Evolutionary conservation across 2,888 invertebrate genomes (phyloP).

Genomic region (Lypha dubia): DNA sequence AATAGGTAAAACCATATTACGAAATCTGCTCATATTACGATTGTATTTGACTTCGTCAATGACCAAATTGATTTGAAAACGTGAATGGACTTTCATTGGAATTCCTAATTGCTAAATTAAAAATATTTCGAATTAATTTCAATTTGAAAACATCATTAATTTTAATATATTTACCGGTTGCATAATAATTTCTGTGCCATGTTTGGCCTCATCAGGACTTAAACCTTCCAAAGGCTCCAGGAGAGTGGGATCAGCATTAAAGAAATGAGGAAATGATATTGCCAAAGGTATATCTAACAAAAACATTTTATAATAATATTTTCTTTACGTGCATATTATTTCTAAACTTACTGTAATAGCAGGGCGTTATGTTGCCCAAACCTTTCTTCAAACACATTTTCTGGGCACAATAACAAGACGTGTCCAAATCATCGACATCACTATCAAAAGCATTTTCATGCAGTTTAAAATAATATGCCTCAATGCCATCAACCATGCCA

Average conservation of each 20-base stretch:
- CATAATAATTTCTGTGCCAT: slow-evolving; percentile 85
- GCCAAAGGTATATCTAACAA: slow-evolving; percentile 88
- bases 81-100: slow-evolving; percentile 86
- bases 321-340: not conserved
- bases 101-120: slow-evolving; percentile 86
- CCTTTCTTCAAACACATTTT: slow-evolving; percentile 86
- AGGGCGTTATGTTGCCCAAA: slow-evolving; percentile 88
- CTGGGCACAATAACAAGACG: slow-evolving; percentile 87
- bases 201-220: slow-evolving; percentile 85
- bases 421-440: slow-evolving; percentile 85
- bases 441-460: slow-evolving; percentile 86
- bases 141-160: not conserved
- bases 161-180: slow-evolving; percentile 86
- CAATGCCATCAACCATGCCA: slow-evolving; percentile 84
- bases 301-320: not conserved
- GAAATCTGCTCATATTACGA: slow-evolving; percentile 85
- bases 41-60: slow-evolving; percentile 87
- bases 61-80: slow-evolving; percentile 89
- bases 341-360: slow-evolving; percentile 87
- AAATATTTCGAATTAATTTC: not conserved
- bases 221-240: slow-evolving; percentile 86
- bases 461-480: slow-evolving; percentile 86
- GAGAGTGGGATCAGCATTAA: slow-evolving; percentile 86
- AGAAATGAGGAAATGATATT: slow-evolving; percentile 89
- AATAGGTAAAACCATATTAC: slow-evolving; percentile 87